Percentiles rank a stretch among this genome's conserved stretches.
Evolutionary conservation across 2,888 invertebrate species (phyloP).

Genomic region (Acanthacorydalis orientalis): DNA sequence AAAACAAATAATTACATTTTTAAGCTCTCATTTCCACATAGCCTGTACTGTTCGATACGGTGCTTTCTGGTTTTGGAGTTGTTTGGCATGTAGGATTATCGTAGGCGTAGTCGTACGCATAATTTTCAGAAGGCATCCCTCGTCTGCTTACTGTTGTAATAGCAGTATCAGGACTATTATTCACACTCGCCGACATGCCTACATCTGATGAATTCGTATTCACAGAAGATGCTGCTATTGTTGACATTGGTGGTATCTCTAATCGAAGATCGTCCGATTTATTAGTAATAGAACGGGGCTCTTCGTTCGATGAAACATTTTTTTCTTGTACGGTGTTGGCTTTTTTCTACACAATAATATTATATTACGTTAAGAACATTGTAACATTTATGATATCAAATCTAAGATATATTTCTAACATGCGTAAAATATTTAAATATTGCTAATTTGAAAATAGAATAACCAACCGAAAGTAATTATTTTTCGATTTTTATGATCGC

Average conservation of each 20-base stretch:
- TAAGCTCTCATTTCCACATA: too few species aligned
- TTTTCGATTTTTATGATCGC: too few species aligned
- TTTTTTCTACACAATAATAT: background rate
- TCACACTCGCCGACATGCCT: background rate
- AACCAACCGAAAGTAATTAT: too few species aligned
- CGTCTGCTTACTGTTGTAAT: constrained; percentile 41
- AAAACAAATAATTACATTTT: too few species aligned
- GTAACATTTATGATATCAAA: too few species aligned
- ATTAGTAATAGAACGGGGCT: constrained; percentile 6
- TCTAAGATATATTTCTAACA: too few species aligned
- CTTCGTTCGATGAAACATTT: background rate
- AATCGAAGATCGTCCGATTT: constrained; percentile 10
- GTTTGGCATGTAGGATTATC: constrained; percentile 46
- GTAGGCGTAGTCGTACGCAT: constrained; percentile 59
- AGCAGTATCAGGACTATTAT: constrained; percentile 33
- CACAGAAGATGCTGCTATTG: constrained; percentile 6
- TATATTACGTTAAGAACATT: too few species aligned
- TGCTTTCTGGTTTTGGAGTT: too few species aligned
- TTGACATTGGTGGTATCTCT: constrained; percentile 16
- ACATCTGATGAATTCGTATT: background rate
- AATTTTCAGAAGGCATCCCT: constrained; percentile 49
- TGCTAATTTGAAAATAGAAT: too few species aligned
- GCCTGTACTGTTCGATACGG: too few species aligned
- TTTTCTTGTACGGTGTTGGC: constrained; percentile 8
- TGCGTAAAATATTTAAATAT: too few species aligned